A percentile compares a stretch with the other conserved stretches of the same genome.
Evolutionary conservation across 2,888 invertebrate species (phyloP).

Genomic region (Teleiodes luculella): DNA sequence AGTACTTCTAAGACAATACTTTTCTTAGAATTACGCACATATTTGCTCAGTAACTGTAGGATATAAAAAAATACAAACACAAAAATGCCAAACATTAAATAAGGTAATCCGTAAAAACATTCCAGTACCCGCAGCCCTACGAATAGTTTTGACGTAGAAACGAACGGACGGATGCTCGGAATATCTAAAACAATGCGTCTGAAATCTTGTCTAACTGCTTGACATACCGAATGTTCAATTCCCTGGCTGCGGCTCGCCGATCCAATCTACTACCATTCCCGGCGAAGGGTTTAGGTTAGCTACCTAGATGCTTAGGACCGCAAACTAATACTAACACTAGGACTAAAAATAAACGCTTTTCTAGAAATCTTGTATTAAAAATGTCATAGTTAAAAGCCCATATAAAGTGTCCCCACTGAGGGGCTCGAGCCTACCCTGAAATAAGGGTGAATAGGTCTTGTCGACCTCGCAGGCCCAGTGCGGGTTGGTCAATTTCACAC

Average conservation of each 20-base stretch:
- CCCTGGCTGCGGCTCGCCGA: slow-evolving; percentile 19
- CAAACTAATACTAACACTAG: not conserved
- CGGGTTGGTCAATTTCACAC: no score
- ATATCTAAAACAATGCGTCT: slow-evolving; percentile 73
- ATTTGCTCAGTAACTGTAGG: no score
- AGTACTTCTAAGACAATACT: no score
- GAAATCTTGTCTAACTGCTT: slow-evolving; percentile 72
- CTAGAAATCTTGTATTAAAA: no score
- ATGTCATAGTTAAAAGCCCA: no score
- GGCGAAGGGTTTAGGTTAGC: not conserved
- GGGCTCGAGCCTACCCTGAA: no score
- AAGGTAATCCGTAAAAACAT: not conserved
- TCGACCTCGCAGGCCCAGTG: no score
- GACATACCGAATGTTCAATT: slow-evolving; percentile 68
- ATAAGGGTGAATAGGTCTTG: no score
- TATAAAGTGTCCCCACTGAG: no score
- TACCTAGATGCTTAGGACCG: not conserved
- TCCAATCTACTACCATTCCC: slow-evolving; percentile 13
- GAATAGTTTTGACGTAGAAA: slow-evolving; percentile 44
- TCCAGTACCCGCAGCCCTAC: slow-evolving; percentile 35
- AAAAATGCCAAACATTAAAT: not conserved
- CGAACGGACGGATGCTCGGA: slow-evolving; percentile 53
- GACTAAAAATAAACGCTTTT: no score
- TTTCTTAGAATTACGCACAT: no score
- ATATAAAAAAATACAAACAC: no score